Percentiles rank a stretch among this genome's conserved stretches.
Evolutionary conservation across 2,113 vertebrate species (phyloP).

Genomic region (Labrus mixtus): DNA sequence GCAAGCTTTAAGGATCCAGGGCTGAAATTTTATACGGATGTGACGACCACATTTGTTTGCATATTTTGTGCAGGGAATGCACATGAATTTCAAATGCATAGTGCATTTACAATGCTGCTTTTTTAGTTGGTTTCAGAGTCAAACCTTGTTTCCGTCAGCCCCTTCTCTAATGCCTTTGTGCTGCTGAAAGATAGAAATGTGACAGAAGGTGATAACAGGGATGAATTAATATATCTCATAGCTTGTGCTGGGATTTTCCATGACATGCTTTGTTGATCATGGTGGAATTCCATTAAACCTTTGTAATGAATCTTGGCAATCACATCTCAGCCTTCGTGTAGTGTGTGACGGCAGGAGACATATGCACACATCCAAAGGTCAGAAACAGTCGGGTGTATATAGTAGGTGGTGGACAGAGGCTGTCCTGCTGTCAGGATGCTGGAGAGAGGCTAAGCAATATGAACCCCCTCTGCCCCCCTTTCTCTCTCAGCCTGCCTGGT

Average conservation of each 20-base stretch:
- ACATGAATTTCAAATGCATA: slow-evolving; percentile 70
- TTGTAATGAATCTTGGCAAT: slow-evolving; percentile 59
- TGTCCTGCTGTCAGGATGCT: slow-evolving; percentile 60
- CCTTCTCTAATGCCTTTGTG: slow-evolving; percentile 79
- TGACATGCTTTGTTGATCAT: slow-evolving; percentile 41
- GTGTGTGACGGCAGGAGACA: slow-evolving; percentile 51
- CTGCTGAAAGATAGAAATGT: slow-evolving; percentile 66
- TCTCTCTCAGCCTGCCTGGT: slow-evolving; percentile 70
- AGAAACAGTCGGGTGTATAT: slow-evolving; percentile 27
- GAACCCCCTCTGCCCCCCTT: slow-evolving; percentile 31
- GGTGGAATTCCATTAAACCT: slow-evolving; percentile 56
- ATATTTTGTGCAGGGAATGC: slow-evolving; percentile 79
- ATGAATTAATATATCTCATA: slow-evolving; percentile 52
- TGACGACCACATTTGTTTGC: slow-evolving; percentile 63
- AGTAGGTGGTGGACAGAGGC: slow-evolving; percentile 41
- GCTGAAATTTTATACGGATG: slow-evolving; percentile 54
- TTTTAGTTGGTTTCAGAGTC: slow-evolving; percentile 65
- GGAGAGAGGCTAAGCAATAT: slow-evolving; percentile 83
- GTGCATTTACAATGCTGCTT: slow-evolving; percentile 82
- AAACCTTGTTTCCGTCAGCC: slow-evolving; percentile 68
- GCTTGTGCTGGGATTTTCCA: slow-evolving; percentile 63
- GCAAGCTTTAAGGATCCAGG: slow-evolving; percentile 45
- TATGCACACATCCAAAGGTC: slow-evolving; percentile 54
- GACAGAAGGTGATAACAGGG: slow-evolving; percentile 62
- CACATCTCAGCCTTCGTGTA: slow-evolving; percentile 61